phyloP scores from a whole-genome alignment of 37 sponge, comb jelly and placozoan species.

The Diacarnus erythraeanus region DNA sequence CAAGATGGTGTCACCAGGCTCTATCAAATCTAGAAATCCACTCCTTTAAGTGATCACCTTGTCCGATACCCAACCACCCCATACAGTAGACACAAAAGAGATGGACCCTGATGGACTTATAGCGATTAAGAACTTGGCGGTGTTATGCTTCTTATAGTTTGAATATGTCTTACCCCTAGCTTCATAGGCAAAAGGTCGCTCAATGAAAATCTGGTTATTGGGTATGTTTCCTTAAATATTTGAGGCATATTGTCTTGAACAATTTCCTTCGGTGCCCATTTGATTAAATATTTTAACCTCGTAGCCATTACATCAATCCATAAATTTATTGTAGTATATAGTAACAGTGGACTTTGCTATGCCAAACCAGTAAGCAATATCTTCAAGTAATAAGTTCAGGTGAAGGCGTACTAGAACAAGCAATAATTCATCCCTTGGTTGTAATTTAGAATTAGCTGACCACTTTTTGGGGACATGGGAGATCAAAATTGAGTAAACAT shows the following conservation, averaged over 20 bases:
- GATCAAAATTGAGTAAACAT: neutral
- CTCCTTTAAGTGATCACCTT: conserved; percentile 19
- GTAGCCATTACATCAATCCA: conserved; percentile 8
- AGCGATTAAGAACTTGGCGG: conserved; percentile 46
- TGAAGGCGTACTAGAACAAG: neutral
- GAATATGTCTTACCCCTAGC: no score
- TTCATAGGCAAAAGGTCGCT: no score
- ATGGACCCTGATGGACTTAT: conserved; percentile 45
- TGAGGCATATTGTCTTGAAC: conserved; percentile 20
- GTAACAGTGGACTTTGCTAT: conserved; percentile 4
- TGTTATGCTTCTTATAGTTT: conserved; percentile 63
- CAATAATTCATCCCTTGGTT: neutral
- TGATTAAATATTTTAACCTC: conserved; percentile 28
- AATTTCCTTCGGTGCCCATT: conserved; percentile 34
- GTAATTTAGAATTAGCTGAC: neutral
- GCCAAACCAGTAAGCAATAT: neutral
- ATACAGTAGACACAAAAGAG: conserved; percentile 10
- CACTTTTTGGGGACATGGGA: neutral
- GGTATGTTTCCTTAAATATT: conserved; percentile 15
- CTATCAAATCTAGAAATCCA: conserved; percentile 33
- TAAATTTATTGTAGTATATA: neutral
- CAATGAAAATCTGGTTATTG: conserved; percentile 20
- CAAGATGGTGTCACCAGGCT: conserved; percentile 41
- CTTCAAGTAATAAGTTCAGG: neutral
- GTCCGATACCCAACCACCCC: conserved; percentile 48